Percentiles rank a stretch among this genome's conserved stretches.
These are phyloP conservation scores for Peromyscus attwateri DNA, from an alignment of 2,797 vertebrate genomes.

Conservation along the genomic window DNA sequence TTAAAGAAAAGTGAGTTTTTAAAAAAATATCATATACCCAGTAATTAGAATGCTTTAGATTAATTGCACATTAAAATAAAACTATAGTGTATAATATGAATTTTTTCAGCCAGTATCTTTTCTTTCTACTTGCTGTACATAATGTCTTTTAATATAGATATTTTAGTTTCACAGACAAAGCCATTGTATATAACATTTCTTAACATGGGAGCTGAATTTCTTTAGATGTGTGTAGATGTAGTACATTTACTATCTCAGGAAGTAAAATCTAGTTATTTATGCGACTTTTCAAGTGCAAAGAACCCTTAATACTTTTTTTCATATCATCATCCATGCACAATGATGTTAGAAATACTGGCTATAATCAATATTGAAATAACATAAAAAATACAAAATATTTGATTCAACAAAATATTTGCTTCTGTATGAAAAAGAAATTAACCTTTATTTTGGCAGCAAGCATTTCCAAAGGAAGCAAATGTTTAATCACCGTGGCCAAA, in stretches of 20 bases:
- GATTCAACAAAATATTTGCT: constrained; percentile 63
- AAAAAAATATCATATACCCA: neutral
- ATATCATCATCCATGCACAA: neutral
- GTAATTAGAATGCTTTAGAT: constrained; percentile 9
- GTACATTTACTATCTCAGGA: constrained; percentile 20
- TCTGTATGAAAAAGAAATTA: constrained; percentile 64
- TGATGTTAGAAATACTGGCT: constrained; percentile 18
- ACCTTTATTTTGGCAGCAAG: constrained; percentile 69
- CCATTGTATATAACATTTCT: neutral
- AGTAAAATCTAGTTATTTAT: neutral
- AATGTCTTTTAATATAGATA: neutral
- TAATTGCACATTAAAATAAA: constrained; percentile 59
- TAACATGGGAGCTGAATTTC: constrained; percentile 40
- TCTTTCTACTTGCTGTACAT: neutral
- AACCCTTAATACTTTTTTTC: neutral
- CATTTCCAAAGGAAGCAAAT: constrained; percentile 76
- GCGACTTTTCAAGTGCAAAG: neutral
- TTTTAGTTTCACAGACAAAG: neutral
- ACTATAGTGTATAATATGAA: neutral
- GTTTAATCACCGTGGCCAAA: constrained; percentile 73
- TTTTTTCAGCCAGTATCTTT: neutral
- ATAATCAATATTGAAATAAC: constrained; percentile 52
- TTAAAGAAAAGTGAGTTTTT: constrained; percentile 40
- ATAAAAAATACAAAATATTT: constrained; percentile 16
- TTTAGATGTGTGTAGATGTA: neutral